Evolutionary conservation across 2,888 invertebrate genomes (phyloP).

Genomic region (Oegoconia quadripuncta): DNA sequence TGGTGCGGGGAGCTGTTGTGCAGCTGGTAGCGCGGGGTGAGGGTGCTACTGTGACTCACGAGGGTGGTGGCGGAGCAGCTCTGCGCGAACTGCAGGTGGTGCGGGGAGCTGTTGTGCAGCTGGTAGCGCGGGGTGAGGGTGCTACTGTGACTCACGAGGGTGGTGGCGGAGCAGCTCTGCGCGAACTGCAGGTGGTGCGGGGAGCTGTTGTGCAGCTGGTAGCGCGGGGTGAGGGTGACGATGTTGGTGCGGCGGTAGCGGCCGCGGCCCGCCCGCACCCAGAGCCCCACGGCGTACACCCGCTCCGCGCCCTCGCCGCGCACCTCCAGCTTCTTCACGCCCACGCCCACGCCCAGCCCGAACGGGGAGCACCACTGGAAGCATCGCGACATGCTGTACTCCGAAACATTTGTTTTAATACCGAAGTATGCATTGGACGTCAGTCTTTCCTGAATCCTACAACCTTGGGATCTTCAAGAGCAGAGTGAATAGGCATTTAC

Average conservation of each 20-base stretch:
- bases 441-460: no score
- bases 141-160: slow-evolving; percentile 84
- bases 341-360: slow-evolving; percentile 88
- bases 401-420: no score
- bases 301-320: slow-evolving; percentile 76
- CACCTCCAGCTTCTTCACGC: slow-evolving; percentile 80
- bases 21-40: no score
- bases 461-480: no score
- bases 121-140: no score
- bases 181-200: slow-evolving; percentile 89
- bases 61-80: slow-evolving; percentile 87
- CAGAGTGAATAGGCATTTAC: no score
- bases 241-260: slow-evolving; percentile 94
- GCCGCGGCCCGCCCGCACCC: slow-evolving; percentile 92
- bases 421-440: no score
- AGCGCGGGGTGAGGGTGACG: slow-evolving; percentile 94
- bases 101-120: no score
- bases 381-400: no score
- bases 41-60: no score
- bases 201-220: slow-evolving; percentile 94
- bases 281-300: slow-evolving; percentile 92
- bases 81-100: no score
- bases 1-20: no score
- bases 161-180: slow-evolving; percentile 90
- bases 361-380: slow-evolving; percentile 92